Evolutionary conservation across 2,888 invertebrate genomes (phyloP).

Genomic region (Tanypteryx hageni): DNA sequence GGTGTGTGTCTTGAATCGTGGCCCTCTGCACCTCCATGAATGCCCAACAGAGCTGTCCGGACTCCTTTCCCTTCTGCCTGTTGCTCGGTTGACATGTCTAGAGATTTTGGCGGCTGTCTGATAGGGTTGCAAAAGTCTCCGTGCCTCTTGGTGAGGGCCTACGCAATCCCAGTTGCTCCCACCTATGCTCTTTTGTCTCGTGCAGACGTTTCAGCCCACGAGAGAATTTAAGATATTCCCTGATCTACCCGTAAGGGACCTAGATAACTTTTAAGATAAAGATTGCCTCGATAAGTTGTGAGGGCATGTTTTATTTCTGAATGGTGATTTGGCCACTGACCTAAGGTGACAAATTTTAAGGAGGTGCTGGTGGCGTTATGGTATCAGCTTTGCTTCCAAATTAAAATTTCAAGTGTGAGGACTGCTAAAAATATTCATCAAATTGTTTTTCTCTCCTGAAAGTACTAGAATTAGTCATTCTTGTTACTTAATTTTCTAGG

Average conservation of each 20-base stretch:
- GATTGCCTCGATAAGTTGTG: slow-evolving; percentile 25
- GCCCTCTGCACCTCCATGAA: slow-evolving; percentile 63
- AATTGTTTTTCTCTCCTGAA: no score
- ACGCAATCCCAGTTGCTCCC: slow-evolving; percentile 57
- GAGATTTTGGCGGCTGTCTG: slow-evolving; percentile 56
- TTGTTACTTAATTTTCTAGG: no score
- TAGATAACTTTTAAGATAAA: background rate
- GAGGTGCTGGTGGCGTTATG: no score
- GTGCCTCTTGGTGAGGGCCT: slow-evolving; percentile 64
- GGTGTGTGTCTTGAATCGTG: slow-evolving; percentile 63
- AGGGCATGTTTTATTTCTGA: slow-evolving; percentile 64
- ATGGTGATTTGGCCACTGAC: slow-evolving; percentile 61
- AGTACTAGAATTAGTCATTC: no score
- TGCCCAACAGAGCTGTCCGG: slow-evolving; percentile 57
- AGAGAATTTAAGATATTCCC: slow-evolving; percentile 35
- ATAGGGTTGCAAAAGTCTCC: slow-evolving; percentile 55
- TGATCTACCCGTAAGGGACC: slow-evolving; percentile 16
- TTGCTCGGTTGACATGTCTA: slow-evolving; percentile 59
- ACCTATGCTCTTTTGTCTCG: slow-evolving; percentile 61
- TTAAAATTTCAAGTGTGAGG: no score
- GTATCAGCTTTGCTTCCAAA: no score
- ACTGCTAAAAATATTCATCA: no score
- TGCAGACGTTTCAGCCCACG: slow-evolving; percentile 37
- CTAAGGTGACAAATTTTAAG: background rate
- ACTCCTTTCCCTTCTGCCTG: slow-evolving; percentile 63